phyloP scores from a whole-genome alignment of 2,888 invertebrate species.

The Laothoe populi region DNA sequence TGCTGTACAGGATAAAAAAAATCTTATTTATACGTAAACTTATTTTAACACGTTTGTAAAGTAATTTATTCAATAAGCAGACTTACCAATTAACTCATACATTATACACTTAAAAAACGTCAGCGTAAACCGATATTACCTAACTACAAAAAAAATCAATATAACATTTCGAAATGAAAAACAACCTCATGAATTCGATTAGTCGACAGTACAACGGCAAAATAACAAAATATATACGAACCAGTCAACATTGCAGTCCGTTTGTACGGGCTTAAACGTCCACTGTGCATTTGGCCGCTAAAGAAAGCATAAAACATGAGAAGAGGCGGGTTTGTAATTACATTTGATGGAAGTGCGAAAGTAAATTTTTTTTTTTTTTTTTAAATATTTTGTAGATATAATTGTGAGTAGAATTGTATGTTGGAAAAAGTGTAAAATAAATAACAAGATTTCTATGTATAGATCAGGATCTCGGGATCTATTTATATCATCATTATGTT shows the following conservation, averaged over 20 bases:
- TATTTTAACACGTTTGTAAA: too few species aligned
- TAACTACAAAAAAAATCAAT: constrained; percentile 12
- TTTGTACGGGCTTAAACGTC: constrained; percentile 36
- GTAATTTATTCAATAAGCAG: too few species aligned
- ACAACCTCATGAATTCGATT: constrained; percentile 21
- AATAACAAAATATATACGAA: constrained; percentile 43
- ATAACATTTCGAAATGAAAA: constrained; percentile 16
- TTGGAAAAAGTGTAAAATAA: too few species aligned
- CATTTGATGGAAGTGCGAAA: too few species aligned
- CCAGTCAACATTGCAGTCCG: constrained; percentile 44
- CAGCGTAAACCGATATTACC: constrained; percentile 12
- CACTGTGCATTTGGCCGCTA: constrained; percentile 14
- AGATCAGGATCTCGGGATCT: too few species aligned
- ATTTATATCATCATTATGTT: too few species aligned
- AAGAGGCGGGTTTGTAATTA: not conserved
- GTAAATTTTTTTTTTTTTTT: too few species aligned
- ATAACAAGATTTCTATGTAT: too few species aligned
- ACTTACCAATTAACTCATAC: not conserved
- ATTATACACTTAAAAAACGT: not conserved
- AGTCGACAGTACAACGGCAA: constrained; percentile 6
- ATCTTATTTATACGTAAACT: too few species aligned
- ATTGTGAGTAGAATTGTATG: too few species aligned
- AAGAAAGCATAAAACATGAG: not conserved
- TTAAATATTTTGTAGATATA: too few species aligned
- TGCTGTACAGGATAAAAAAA: too few species aligned